Evolutionary conservation across 2,888 invertebrate genomes (phyloP).

Genomic region (Caenorhabditis panamensis): DNA sequence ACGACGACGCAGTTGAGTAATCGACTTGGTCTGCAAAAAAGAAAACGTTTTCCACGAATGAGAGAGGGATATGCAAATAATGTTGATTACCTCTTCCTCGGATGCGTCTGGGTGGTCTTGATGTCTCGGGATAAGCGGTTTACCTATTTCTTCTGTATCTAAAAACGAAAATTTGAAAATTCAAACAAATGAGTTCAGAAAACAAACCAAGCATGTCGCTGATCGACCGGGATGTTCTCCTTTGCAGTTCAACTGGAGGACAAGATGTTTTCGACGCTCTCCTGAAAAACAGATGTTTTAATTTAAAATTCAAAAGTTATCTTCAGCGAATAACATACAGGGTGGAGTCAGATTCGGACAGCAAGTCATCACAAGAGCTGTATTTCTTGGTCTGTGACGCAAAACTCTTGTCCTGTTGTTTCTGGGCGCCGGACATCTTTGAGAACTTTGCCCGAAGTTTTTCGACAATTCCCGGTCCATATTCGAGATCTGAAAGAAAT

Average conservation of each 20-base stretch:
- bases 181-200: too few species aligned
- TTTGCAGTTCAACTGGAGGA: slow-evolving; percentile 20
- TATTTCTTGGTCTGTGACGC: slow-evolving; percentile 45
- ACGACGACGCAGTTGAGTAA: slow-evolving; percentile 51
- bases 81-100: slow-evolving; percentile 36
- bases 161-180: slow-evolving; percentile 4
- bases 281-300: slow-evolving; percentile 3
- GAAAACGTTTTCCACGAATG: neutral
- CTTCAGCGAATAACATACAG: slow-evolving; percentile 24
- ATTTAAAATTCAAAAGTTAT: neutral
- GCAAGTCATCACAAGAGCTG: slow-evolving; percentile 57
- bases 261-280: slow-evolving; percentile 17
- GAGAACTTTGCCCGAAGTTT: slow-evolving; percentile 71
- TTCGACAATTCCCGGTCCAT: slow-evolving; percentile 74
- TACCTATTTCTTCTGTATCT: slow-evolving; percentile 45
- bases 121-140: slow-evolving; percentile 20
- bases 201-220: slow-evolving; percentile 55
- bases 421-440: slow-evolving; percentile 60
- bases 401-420: slow-evolving; percentile 30
- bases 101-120: slow-evolving; percentile 7
- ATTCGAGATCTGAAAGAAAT: slow-evolving; percentile 70
- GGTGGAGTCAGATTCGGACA: slow-evolving; percentile 42
- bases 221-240: slow-evolving; percentile 53
- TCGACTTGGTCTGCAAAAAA: slow-evolving; percentile 47
- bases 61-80: neutral